Percentiles rank a stretch among this genome's conserved stretches.
Conservation (phyloP, 1,140 invertebrate species). For the Lordiphosa clarofinis region DNA sequence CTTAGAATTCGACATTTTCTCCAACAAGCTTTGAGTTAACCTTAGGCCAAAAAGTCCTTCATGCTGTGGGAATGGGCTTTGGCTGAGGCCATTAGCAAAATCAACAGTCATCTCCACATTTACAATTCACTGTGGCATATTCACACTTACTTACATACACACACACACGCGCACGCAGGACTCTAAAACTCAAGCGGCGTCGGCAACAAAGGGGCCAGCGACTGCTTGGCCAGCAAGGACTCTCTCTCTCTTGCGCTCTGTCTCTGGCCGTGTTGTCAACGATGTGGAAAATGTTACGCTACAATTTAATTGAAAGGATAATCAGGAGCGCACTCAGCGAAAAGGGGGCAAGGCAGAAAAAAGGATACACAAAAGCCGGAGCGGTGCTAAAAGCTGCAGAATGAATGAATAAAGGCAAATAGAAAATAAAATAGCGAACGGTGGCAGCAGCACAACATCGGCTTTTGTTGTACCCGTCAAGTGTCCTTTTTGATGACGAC, state of each 20-base stretch:
- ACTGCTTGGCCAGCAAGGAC: slow-evolving; percentile 6
- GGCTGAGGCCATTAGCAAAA: slow-evolving; percentile 53
- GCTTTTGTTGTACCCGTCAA: slow-evolving; percentile 74
- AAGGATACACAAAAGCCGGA: slow-evolving; percentile 14
- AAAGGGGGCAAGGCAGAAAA: slow-evolving; percentile 6
- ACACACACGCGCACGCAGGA: slow-evolving; percentile 5
- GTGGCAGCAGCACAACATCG: slow-evolving; percentile 55
- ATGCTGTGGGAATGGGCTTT: not conserved
- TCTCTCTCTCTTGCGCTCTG: not conserved
- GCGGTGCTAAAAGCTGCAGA: slow-evolving; percentile 58
- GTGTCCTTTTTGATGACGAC: slow-evolving; percentile 69
- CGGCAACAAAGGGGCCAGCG: slow-evolving; percentile 17
- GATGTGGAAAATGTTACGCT: slow-evolving; percentile 77
- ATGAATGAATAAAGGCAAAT: slow-evolving; percentile 57
- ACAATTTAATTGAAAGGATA: slow-evolving; percentile 78
- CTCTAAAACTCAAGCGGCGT: slow-evolving; percentile 20
- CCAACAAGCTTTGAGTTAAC: too few relatives aligned
- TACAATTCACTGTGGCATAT: slow-evolving; percentile 5
- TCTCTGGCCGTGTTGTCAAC: slow-evolving; percentile 43
- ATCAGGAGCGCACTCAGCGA: slow-evolving; percentile 50
- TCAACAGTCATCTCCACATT: slow-evolving; percentile 48
- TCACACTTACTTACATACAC: slow-evolving; percentile 20
- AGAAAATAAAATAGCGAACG: slow-evolving; percentile 67
- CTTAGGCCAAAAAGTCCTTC: too few relatives aligned
- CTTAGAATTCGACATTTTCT: too few relatives aligned